Conservation (phyloP, 2,797 vertebrate species). For the Allobates femoralis region DNA sequence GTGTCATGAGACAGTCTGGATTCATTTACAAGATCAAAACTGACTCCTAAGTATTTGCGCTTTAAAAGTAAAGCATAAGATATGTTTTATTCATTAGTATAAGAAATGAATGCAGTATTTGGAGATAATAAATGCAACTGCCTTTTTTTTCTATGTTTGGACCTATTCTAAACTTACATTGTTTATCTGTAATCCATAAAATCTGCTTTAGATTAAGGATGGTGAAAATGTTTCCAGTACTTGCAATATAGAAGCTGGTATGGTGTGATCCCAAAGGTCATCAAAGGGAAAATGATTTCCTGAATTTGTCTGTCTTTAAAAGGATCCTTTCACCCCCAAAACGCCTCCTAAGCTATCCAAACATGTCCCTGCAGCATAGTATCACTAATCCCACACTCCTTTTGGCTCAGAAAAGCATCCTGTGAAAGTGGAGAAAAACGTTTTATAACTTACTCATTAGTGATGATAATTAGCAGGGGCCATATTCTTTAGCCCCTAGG, state of each 20-base stretch:
- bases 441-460: too few species aligned
- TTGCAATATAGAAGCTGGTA: background rate
- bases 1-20: slow-evolving; percentile 51
- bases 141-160: background rate
- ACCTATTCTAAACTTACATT: background rate
- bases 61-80: slow-evolving; percentile 12
- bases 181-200: background rate
- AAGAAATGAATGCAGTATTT: background rate
- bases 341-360: too few species aligned
- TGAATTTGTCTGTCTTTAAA: background rate
- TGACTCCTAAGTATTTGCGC: slow-evolving; percentile 45
- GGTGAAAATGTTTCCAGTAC: background rate
- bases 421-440: too few species aligned
- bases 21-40: slow-evolving; percentile 48
- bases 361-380: too few species aligned
- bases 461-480: too few species aligned
- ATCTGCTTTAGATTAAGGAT: background rate
- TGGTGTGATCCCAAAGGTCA: background rate
- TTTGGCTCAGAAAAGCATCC: too few species aligned
- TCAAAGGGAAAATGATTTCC: background rate
- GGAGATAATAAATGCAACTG: background rate
- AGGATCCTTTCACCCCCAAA: too few species aligned
- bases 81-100: slow-evolving; percentile 53
- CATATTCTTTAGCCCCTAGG: too few species aligned
- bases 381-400: too few species aligned